Conservation (phyloP, 2,113 vertebrate genomes). For the Oplegnathus fasciatus region DNA sequence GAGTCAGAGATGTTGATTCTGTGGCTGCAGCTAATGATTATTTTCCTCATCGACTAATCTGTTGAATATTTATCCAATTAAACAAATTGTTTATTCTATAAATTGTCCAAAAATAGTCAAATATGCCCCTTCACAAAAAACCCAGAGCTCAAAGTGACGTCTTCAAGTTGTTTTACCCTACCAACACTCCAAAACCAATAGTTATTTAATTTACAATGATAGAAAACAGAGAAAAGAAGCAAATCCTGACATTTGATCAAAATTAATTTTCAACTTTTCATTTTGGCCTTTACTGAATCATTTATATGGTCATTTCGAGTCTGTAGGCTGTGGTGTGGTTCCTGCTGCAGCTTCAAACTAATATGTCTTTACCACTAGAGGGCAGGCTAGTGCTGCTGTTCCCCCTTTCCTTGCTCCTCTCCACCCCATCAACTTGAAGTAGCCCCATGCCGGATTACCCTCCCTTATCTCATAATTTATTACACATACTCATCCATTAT, state of each 20-base stretch:
- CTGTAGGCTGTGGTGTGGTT: neutral
- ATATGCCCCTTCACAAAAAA: neutral
- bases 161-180: neutral
- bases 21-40: neutral
- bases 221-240: neutral
- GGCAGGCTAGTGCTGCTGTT: slow-evolving; percentile 53
- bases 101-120: neutral
- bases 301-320: neutral
- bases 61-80: neutral
- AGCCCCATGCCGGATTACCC: slow-evolving; percentile 23
- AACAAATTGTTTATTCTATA: neutral
- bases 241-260: neutral
- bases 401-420: neutral
- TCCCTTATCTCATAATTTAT: slow-evolving; percentile 68
- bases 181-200: neutral
- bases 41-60: neutral
- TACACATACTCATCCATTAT: slow-evolving; percentile 66
- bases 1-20: neutral
- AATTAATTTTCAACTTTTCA: neutral
- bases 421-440: slow-evolving; percentile 5
- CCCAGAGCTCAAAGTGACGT: neutral
- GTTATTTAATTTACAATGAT: neutral
- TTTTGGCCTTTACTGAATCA: neutral
- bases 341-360: neutral
- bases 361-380: slow-evolving; percentile 65